Percentiles rank a stretch among this genome's conserved stretches.
phyloP scores from a whole-genome alignment of 2,113 vertebrate species.

The Eonycteris spelaea region DNA sequence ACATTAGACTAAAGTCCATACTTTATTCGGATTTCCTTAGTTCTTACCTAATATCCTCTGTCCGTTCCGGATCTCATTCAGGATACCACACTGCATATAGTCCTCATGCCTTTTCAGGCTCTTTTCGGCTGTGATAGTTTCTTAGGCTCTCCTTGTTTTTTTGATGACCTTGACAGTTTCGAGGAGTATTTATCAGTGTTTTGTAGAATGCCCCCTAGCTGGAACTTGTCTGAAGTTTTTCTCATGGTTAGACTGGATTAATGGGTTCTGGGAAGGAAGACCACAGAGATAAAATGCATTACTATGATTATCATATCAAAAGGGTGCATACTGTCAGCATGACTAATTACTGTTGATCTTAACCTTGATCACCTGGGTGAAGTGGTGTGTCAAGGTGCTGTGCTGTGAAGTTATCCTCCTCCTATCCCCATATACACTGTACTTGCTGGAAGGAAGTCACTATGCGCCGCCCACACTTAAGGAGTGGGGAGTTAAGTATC shows the following conservation, averaged over 20 bases:
- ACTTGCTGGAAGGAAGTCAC: neutral
- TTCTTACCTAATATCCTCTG: neutral
- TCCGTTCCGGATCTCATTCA: neutral
- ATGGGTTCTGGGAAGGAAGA: neutral
- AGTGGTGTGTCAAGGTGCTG: neutral
- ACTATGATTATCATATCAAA: neutral
- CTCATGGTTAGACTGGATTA: neutral
- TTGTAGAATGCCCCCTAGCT: neutral
- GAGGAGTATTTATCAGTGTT: neutral
- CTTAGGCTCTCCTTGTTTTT: neutral
- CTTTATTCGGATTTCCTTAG: neutral
- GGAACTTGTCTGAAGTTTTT: neutral
- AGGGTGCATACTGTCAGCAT: neutral
- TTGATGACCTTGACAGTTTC: neutral
- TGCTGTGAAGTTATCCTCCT: neutral
- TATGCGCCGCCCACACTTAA: neutral
- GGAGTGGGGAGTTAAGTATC: neutral
- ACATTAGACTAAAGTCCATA: neutral
- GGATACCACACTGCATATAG: neutral
- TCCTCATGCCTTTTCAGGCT: neutral
- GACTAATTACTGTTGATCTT: neutral
- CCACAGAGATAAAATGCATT: neutral
- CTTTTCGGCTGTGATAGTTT: neutral
- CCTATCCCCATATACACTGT: too few species aligned
- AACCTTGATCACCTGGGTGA: neutral